Evolutionary conservation across 2,797 vertebrate species (phyloP).

Genomic region (Champsocephalus gunnari): DNA sequence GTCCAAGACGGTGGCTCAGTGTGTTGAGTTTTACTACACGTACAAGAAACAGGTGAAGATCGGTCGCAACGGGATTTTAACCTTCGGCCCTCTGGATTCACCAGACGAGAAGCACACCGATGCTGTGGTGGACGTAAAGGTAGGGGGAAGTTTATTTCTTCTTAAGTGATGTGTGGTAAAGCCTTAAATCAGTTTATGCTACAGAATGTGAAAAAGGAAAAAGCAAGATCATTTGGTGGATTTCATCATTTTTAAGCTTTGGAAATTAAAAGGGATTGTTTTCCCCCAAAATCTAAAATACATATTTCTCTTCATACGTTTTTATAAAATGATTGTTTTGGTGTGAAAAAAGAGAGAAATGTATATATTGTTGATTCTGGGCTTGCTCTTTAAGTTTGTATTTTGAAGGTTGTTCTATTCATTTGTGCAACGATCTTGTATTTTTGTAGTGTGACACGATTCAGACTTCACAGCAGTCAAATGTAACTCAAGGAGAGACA

Average conservation of each 20-base stretch:
- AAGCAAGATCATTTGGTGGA: background rate
- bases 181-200: background rate
- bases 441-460: constrained; percentile 36
- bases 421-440: background rate
- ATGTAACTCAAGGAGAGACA: constrained; percentile 80
- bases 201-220: background rate
- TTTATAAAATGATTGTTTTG: too few relatives aligned
- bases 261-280: background rate
- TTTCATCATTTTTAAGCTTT: background rate
- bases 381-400: too few relatives aligned
- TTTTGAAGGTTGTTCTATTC: background rate
- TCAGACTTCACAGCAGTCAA: constrained; percentile 92
- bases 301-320: too few relatives aligned
- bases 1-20: constrained; percentile 96
- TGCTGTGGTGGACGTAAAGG: constrained; percentile 91
- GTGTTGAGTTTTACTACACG: constrained; percentile 98
- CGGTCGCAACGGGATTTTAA: constrained; percentile 91
- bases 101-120: constrained; percentile 85
- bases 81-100: constrained; percentile 90
- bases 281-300: too few relatives aligned
- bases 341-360: too few relatives aligned
- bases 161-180: background rate
- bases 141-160: constrained; percentile 62
- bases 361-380: too few relatives aligned
- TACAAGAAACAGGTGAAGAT: constrained; percentile 98